Base-by-base conservation (phyloP, 2,797 vertebrate species). In the Chiroxiphia lanceolata region DNA sequence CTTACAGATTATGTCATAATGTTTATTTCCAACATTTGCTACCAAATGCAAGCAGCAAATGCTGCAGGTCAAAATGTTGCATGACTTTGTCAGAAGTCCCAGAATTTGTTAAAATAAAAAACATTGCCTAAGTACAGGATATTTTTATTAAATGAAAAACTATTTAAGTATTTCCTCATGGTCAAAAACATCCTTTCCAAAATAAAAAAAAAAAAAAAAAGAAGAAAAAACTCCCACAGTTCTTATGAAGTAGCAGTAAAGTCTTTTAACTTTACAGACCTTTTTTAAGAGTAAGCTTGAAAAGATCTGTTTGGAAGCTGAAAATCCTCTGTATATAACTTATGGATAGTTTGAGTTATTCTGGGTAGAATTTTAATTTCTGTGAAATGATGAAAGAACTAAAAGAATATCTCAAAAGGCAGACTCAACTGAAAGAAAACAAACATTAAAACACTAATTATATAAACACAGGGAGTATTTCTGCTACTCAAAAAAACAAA, bases 311-410 rank as follows among this genome's bases (percentile, higher is more conserved):
- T 80, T 81, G 71, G 79, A 72, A 90, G 69, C 42, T 90, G 87
- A 81, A 88, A 93, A 90, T 63, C 31, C 74, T 83, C 61, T 54
- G 23, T 26, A 67, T 38, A 11, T 50, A 63, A 88, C 67, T 78
- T 86, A 54, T 75, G 50, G 74, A 76, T 31, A 65, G 34, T 78
- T 48, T 22, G 61, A 90, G 76, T 68, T 94, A 79, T 72, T 95
- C 77, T 65, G 40, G 70, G 88, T 47, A 83, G 26, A 84, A 81
- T 76, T 95, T 94, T 87, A 88, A 95, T 95, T 95, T 90, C 85
- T 95, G 90, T 82, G 74, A 86, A 93, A 88, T 5, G 76, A 78
- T 90, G 80, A 82, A 94, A 93, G 88, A 86, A 82, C 80, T 59
- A 42, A 48, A 88, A 54, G 42, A 90, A 5, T 90, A 90, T 95